Conservation (phyloP, 2,888 invertebrate species). For the Hyles lineata region DNA sequence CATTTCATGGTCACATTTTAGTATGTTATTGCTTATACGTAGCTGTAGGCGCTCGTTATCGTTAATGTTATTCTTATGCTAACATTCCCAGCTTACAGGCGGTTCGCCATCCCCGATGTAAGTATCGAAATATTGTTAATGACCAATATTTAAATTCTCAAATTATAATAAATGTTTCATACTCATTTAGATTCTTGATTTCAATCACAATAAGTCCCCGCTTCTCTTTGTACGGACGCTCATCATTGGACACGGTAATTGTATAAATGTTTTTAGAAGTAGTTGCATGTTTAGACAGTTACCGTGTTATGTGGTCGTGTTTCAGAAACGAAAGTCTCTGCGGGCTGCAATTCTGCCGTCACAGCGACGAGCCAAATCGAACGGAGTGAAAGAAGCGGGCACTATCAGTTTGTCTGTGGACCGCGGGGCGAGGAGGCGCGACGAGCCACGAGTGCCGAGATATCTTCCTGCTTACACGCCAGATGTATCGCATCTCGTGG, state of each 20-base stretch:
- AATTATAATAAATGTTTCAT: constrained; percentile 69
- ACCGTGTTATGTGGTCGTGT: constrained; percentile 49
- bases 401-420: constrained; percentile 93
- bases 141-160: constrained; percentile 65
- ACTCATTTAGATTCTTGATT: constrained; percentile 71
- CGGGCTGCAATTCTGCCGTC: constrained; percentile 91
- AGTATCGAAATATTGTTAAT: constrained; percentile 65
- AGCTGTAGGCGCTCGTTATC: constrained; percentile 17
- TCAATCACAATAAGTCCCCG: constrained; percentile 62
- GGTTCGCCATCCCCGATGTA: constrained; percentile 60
- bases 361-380: constrained; percentile 91
- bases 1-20: constrained; percentile 34
- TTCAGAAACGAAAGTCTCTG: constrained; percentile 94
- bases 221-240: constrained; percentile 60
- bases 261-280: constrained; percentile 42
- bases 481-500: constrained; percentile 92
- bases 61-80: background rate
- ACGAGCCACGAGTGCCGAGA: constrained; percentile 88
- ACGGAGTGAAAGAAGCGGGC: constrained; percentile 91
- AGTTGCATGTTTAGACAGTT: constrained; percentile 34
- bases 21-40: constrained; percentile 17
- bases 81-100: constrained; percentile 24
- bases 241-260: constrained; percentile 59
- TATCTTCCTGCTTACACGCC: constrained; percentile 91
- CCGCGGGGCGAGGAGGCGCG: constrained; percentile 86